Evolutionary conservation across 2,888 invertebrate genomes (phyloP).

Genomic region (Macropis europaea): DNA sequence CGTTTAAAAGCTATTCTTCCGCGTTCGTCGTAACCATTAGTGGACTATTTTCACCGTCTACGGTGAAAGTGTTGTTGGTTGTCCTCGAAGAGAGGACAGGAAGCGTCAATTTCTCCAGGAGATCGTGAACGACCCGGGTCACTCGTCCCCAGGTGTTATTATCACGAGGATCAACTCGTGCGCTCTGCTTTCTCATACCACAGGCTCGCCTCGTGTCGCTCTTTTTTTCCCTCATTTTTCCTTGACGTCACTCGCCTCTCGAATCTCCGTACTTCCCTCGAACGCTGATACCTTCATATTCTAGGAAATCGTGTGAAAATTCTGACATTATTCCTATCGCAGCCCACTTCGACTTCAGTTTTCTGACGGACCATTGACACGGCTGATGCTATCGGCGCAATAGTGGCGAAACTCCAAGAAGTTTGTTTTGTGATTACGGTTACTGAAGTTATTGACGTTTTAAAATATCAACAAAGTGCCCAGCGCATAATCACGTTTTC

Average conservation of each 20-base stretch:
- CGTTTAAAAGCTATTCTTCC: slow-evolving; percentile 22
- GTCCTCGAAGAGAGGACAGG: slow-evolving; percentile 50
- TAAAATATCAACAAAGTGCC: too few relatives aligned
- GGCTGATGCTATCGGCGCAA: too few relatives aligned
- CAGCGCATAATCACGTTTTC: too few relatives aligned
- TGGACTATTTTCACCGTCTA: slow-evolving; percentile 39
- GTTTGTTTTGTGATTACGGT: too few relatives aligned
- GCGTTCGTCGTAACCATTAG: slow-evolving; percentile 23
- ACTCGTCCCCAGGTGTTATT: slow-evolving; percentile 50
- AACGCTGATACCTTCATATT: too few relatives aligned
- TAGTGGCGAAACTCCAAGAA: too few relatives aligned
- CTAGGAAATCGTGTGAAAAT: too few relatives aligned
- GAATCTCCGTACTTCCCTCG: not conserved
- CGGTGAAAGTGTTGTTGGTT: slow-evolving; percentile 62
- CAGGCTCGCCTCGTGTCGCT: not conserved
- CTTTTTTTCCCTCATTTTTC: not conserved
- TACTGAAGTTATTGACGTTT: too few relatives aligned
- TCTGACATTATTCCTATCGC: too few relatives aligned
- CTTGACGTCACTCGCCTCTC: not conserved
- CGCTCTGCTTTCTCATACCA: slow-evolving; percentile 46
- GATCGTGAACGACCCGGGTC: slow-evolving; percentile 53
- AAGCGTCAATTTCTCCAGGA: slow-evolving; percentile 57
- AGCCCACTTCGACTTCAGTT: too few relatives aligned
- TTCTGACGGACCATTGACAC: too few relatives aligned
- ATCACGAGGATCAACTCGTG: slow-evolving; percentile 44